Conservation (phyloP, 2,888 invertebrate genomes). For the Phlogophora meticulosa region DNA sequence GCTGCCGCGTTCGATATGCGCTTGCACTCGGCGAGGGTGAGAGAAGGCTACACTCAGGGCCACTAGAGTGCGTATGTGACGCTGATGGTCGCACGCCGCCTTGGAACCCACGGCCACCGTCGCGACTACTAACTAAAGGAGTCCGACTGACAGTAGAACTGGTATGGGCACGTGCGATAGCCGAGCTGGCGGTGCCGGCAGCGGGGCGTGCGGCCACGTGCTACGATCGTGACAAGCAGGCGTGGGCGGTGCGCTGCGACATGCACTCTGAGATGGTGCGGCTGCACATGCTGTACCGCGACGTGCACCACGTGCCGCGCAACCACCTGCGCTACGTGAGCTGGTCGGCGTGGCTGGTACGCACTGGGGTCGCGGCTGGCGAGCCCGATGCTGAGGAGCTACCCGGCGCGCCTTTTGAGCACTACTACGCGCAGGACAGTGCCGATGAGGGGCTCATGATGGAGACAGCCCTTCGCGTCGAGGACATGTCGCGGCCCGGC, state of each 20-base stretch:
- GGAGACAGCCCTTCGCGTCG: constrained; percentile 94
- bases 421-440: constrained; percentile 95
- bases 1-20: constrained; percentile 94
- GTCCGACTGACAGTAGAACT: constrained; percentile 94
- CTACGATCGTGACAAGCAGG: constrained; percentile 95
- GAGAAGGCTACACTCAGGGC: constrained; percentile 92
- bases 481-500: constrained; percentile 93
- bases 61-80: constrained; percentile 93
- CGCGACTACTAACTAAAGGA: constrained; percentile 92
- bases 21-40: constrained; percentile 93
- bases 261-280: constrained; percentile 94
- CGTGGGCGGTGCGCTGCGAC: constrained; percentile 95
- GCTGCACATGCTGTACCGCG: constrained; percentile 94
- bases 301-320: constrained; percentile 94
- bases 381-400: constrained; percentile 93
- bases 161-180: constrained; percentile 93
- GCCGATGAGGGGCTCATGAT: constrained; percentile 95
- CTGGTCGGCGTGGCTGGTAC: constrained; percentile 93
- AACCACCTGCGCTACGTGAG: constrained; percentile 94
- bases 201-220: constrained; percentile 92
- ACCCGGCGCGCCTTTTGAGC: constrained; percentile 94
- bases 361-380: constrained; percentile 88
- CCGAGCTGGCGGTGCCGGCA: constrained; percentile 89
- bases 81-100: constrained; percentile 93
- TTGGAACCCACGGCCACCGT: constrained; percentile 93